Conservation (phyloP, 2,113 vertebrate species). For the Butorides virescens region DNA sequence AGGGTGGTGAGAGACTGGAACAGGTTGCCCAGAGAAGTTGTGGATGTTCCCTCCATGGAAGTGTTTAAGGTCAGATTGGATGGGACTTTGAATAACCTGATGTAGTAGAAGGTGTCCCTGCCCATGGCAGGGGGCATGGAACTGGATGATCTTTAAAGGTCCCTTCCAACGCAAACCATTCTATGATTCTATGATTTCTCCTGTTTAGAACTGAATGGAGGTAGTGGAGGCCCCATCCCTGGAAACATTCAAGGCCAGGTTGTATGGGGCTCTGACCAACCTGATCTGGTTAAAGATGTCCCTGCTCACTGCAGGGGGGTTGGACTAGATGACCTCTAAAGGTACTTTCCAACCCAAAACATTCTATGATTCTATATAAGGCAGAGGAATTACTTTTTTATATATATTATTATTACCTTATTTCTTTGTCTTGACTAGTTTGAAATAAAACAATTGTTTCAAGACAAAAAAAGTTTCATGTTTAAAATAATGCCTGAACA, state of each 20-base stretch:
- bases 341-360: not conserved
- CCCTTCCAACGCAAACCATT: not conserved
- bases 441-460: not conserved
- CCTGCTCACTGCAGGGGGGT: too few relatives aligned
- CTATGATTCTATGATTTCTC: not conserved
- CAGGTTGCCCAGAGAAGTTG: not conserved
- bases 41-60: not conserved
- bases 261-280: not conserved
- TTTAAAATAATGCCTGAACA: not conserved
- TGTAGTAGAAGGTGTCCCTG: not conserved
- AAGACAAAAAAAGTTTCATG: not conserved
- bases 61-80: not conserved
- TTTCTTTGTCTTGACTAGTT: not conserved
- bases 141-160: not conserved
- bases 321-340: not conserved
- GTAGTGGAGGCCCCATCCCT: not conserved
- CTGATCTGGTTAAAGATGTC: not conserved
- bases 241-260: not conserved
- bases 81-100: not conserved
- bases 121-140: not conserved
- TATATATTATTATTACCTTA: not conserved
- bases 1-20: not conserved
- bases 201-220: too few relatives aligned
- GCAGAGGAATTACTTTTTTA: not conserved
- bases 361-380: not conserved